Conservation (phyloP, 1,140 invertebrate species). For the Anastrepha obliqua region DNA sequence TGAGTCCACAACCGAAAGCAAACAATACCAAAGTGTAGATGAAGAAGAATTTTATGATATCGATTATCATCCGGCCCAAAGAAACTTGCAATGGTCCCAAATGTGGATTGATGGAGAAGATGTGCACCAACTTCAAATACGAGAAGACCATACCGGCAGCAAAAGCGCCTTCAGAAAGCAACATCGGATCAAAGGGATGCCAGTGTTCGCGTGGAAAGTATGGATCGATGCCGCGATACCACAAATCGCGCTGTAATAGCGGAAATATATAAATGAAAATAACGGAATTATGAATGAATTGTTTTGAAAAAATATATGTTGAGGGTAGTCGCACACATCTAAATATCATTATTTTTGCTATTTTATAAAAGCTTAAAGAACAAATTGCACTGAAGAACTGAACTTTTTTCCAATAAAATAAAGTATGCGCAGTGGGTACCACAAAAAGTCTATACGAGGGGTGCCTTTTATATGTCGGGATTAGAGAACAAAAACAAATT, state of each 20-base stretch:
- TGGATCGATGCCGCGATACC: slow-evolving; percentile 81
- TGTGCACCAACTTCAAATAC: slow-evolving; percentile 94
- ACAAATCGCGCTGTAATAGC: slow-evolving; percentile 80
- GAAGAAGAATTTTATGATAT: slow-evolving; percentile 95
- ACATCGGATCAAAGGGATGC: slow-evolving; percentile 95
- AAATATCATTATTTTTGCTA: too few relatives aligned
- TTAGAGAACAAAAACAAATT: too few relatives aligned
- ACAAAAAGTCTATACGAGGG: too few relatives aligned
- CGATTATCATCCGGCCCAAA: slow-evolving; percentile 92
- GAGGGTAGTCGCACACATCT: too few relatives aligned
- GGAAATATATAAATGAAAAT: background rate
- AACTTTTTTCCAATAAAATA: too few relatives aligned
- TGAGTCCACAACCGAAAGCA: slow-evolving; percentile 93
- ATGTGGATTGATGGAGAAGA: slow-evolving; percentile 96
- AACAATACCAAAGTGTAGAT: slow-evolving; percentile 93
- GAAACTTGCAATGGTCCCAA: slow-evolving; percentile 92
- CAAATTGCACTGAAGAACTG: too few relatives aligned
- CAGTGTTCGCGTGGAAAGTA: slow-evolving; percentile 90
- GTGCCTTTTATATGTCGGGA: too few relatives aligned
- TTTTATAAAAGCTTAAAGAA: too few relatives aligned
- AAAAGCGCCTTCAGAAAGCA: slow-evolving; percentile 94
- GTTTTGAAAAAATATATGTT: too few relatives aligned
- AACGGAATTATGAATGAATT: background rate
- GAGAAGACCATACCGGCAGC: slow-evolving; percentile 96
- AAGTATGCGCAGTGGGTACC: too few relatives aligned